A percentile compares a stretch with the other conserved stretches of the same genome.
Evolutionary conservation across 2,113 vertebrate genomes (phyloP).

Genomic region (Melanotaenia duboulayi): DNA sequence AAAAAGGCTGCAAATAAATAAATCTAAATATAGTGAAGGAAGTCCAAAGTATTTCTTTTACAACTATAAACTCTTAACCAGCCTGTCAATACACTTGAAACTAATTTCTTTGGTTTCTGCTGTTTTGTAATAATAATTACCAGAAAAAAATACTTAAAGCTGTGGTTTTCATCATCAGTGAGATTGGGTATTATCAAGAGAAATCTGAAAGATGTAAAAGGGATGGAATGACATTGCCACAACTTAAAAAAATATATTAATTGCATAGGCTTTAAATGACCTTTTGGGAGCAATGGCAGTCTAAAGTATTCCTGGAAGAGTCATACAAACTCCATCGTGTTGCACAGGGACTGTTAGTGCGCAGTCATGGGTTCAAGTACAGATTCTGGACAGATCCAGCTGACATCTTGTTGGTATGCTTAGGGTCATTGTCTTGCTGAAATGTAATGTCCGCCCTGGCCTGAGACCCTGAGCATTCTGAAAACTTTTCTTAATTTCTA

Average conservation of each 20-base stretch:
- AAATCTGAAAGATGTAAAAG: too few species aligned
- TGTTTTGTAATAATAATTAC: too few species aligned
- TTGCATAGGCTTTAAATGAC: too few species aligned
- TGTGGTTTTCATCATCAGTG: too few species aligned
- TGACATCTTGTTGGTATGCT: neutral
- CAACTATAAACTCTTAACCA: constrained; percentile 6
- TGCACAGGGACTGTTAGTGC: neutral
- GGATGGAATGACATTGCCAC: too few species aligned
- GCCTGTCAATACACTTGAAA: neutral
- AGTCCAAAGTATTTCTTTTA: constrained; percentile 41
- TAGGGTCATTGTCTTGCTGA: neutral
- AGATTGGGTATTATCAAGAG: neutral
- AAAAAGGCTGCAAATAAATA: constrained; percentile 3
- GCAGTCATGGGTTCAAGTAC: neutral
- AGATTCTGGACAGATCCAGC: neutral
- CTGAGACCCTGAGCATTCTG: neutral
- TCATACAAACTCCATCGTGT: neutral
- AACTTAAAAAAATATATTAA: too few species aligned
- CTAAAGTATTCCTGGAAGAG: neutral
- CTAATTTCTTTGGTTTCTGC: too few species aligned
- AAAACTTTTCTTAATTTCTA: neutral
- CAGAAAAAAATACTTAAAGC: too few species aligned
- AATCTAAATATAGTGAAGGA: constrained; percentile 12
- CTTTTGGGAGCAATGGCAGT: neutral
- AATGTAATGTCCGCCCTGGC: too few species aligned